Evolutionary conservation across 2,888 invertebrate species (phyloP).

Genomic region (Osedax fenrisi): DNA sequence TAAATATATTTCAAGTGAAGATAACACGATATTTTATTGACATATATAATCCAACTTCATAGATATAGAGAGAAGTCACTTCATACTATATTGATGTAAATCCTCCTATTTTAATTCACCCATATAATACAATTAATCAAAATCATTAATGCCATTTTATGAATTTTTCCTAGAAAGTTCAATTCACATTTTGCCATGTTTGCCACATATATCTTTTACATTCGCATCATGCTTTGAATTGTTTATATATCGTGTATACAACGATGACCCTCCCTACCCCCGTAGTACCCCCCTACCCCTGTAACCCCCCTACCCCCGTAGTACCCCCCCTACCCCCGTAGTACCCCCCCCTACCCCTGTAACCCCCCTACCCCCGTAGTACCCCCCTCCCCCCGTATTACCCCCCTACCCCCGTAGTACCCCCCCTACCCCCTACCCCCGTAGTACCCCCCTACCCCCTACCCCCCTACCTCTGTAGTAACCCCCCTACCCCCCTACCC

Average conservation of each 20-base stretch:
- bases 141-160: too few relatives aligned
- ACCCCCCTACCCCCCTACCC: too few relatives aligned
- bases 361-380: neutral
- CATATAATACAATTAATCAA: too few relatives aligned
- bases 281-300: neutral
- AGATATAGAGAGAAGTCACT: too few relatives aligned
- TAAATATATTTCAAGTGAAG: too few relatives aligned
- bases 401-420: neutral
- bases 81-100: too few relatives aligned
- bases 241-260: neutral
- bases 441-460: neutral
- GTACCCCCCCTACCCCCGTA: neutral
- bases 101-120: too few relatives aligned
- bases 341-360: neutral
- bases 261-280: neutral
- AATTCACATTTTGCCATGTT: too few relatives aligned
- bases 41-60: too few relatives aligned
- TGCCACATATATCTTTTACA: too few relatives aligned
- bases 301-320: neutral
- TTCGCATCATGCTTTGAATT: neutral
- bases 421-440: neutral
- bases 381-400: neutral
- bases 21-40: too few relatives aligned
- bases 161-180: too few relatives aligned
- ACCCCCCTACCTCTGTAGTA: neutral